A percentile compares a stretch with the other conserved stretches of the same genome.
Evolutionary conservation across 2,797 vertebrate genomes (phyloP).

Genomic region (Pseudocheirus occidentalis): DNA sequence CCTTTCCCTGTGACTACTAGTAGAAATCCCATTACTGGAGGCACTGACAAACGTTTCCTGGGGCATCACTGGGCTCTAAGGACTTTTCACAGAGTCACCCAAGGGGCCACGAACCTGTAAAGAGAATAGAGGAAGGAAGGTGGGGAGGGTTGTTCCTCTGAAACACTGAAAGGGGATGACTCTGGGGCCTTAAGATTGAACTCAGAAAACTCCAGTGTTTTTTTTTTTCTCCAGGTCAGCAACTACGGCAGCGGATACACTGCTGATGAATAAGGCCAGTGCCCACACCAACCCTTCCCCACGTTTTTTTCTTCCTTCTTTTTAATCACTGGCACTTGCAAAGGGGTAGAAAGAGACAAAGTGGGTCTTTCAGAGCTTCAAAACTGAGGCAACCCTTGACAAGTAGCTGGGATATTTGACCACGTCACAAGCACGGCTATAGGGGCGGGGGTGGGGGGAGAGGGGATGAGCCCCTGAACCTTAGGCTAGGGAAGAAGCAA

Average conservation of each 20-base stretch:
- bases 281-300: not conserved
- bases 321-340: conserved; percentile 19
- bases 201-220: conserved; percentile 34
- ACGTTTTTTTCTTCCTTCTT: not conserved
- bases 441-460: not conserved
- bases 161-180: not conserved
- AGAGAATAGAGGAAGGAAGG: not conserved
- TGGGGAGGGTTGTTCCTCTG: not conserved
- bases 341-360: conserved; percentile 43
- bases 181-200: conserved; percentile 14
- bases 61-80: not conserved
- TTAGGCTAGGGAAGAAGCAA: not conserved
- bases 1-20: not conserved
- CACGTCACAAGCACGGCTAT: not conserved
- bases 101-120: not conserved
- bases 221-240: conserved; percentile 8
- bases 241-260: not conserved
- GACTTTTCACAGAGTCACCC: not conserved
- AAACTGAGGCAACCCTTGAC: conserved; percentile 2
- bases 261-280: conserved; percentile 26
- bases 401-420: conserved; percentile 43
- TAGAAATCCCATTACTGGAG: not conserved
- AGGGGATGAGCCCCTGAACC: not conserved
- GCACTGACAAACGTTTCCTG: not conserved
- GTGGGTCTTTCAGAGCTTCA: not conserved